phyloP scores from a whole-genome alignment of 1,140 invertebrate species.

The Ephestia elutella region DNA sequence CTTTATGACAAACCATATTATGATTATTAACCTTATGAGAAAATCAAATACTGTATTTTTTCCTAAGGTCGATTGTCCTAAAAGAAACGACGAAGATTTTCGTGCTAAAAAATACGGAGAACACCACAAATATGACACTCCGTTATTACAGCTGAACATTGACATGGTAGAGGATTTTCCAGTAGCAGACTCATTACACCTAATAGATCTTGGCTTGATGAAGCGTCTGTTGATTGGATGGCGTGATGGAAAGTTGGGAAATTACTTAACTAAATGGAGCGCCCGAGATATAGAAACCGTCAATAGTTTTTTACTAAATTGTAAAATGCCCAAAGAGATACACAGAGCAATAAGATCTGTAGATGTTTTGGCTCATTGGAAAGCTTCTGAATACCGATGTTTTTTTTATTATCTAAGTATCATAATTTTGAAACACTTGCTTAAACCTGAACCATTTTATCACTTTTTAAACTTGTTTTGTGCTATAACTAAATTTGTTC shows the following conservation, averaged over 20 bases:
- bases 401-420: slow-evolving; percentile 18
- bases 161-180: slow-evolving; percentile 15
- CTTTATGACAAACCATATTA: no score
- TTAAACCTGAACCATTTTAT: no score
- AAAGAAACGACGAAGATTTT: no score
- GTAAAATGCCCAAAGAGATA: slow-evolving; percentile 15
- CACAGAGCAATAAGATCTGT: slow-evolving; percentile 13
- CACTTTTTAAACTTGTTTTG: no score
- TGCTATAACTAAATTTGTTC: no score
- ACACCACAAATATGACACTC: no score
- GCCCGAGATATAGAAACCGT: slow-evolving; percentile 10
- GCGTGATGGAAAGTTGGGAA: slow-evolving; percentile 19
- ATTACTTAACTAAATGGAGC: slow-evolving; percentile 18
- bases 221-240: slow-evolving; percentile 28
- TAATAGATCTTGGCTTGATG: slow-evolving; percentile 32
- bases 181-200: slow-evolving; percentile 29
- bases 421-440: no score
- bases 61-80: no score
- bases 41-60: no score
- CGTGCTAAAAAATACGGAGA: no score
- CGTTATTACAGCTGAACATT: no score
- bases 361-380: slow-evolving; percentile 13
- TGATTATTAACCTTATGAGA: no score
- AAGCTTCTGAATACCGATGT: slow-evolving; percentile 17
- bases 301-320: slow-evolving; percentile 2